Evolutionary conservation across 2,888 invertebrate species (phyloP).

Genomic region (Watsonalla cultraria): DNA sequence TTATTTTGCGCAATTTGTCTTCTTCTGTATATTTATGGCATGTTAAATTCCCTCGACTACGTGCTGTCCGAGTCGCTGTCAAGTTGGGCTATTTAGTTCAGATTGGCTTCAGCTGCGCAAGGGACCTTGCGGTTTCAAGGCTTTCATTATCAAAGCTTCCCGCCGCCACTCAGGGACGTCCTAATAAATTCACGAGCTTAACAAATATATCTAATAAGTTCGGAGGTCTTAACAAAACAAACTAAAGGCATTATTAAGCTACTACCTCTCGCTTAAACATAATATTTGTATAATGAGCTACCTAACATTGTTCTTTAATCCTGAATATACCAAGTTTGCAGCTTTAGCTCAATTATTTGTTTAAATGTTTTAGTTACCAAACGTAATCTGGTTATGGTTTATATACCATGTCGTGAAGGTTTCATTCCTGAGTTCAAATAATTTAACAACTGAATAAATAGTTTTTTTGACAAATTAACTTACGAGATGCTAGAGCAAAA

Average conservation of each 20-base stretch:
- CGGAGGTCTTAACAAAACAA: not conserved
- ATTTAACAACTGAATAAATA: no score
- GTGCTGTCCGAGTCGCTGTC: conserved; percentile 4
- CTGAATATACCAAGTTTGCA: not conserved
- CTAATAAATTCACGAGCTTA: not conserved
- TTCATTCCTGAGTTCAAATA: no score
- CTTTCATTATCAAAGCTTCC: conserved; percentile 43
- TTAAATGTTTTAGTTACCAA: not conserved
- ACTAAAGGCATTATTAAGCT: not conserved
- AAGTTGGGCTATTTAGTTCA: conserved; percentile 34
- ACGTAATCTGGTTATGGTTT: not conserved
- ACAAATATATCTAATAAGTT: not conserved
- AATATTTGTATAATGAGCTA: not conserved
- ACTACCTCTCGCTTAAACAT: not conserved
- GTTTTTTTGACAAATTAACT: no score
- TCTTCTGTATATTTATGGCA: no score
- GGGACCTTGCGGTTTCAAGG: conserved; percentile 36
- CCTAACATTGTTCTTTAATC: not conserved
- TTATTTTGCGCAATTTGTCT: no score
- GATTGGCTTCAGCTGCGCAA: conserved; percentile 25
- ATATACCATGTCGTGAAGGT: no score
- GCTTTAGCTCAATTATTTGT: not conserved
- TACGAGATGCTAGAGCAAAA: no score
- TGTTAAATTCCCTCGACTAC: no score
- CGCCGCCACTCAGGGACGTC: conserved; percentile 3